Percentiles rank a stretch among this genome's conserved stretches.
These are phyloP conservation scores for Aeoliscus strigatus DNA, from an alignment of 2,797 vertebrate species.

Conservation along the genomic window DNA sequence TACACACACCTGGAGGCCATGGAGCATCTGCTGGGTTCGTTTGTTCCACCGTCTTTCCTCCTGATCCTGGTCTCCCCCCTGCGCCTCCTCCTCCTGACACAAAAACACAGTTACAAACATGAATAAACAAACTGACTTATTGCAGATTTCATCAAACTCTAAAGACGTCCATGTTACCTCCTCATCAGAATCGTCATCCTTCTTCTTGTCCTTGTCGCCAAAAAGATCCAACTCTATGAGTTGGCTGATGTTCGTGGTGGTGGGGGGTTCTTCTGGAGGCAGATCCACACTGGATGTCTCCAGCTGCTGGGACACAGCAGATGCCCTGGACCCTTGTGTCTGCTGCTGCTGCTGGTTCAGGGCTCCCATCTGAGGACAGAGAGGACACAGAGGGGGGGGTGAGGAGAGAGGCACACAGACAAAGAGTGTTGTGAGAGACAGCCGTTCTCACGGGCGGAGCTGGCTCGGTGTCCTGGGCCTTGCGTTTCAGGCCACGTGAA, in stretches of 20 bases:
- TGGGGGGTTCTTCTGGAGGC: slow-evolving; percentile 83
- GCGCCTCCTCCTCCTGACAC: slow-evolving; percentile 81
- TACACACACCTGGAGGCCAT: slow-evolving; percentile 85
- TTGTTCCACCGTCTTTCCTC: slow-evolving; percentile 99
- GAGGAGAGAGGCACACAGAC: no score
- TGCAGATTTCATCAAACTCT: no score
- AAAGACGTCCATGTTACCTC: slow-evolving; percentile 64
- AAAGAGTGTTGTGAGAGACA: no score
- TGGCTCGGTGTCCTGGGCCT: slow-evolving; percentile 84
- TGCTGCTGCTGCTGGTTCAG: slow-evolving; percentile 75
- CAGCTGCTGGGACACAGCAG: slow-evolving; percentile 73
- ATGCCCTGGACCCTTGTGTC: slow-evolving; percentile 57
- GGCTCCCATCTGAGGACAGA: slow-evolving; percentile 55
- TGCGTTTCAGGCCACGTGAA: slow-evolving; percentile 88
- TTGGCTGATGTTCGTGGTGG: slow-evolving; percentile 82
- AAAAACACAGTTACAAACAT: background rate
- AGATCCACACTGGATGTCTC: slow-evolving; percentile 92
- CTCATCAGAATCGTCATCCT: slow-evolving; percentile 92
- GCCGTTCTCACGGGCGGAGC: slow-evolving; percentile 86
- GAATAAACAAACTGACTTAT: background rate
- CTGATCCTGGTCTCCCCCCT: slow-evolving; percentile 93
- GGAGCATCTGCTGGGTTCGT: slow-evolving; percentile 98
- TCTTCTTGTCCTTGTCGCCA: slow-evolving; percentile 87
- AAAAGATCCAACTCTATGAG: slow-evolving; percentile 92
- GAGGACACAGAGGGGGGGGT: no score